These are phyloP conservation scores for Zaprionus ghesquierei DNA, from an alignment of 1,140 invertebrate genomes.

Conservation along the genomic window DNA sequence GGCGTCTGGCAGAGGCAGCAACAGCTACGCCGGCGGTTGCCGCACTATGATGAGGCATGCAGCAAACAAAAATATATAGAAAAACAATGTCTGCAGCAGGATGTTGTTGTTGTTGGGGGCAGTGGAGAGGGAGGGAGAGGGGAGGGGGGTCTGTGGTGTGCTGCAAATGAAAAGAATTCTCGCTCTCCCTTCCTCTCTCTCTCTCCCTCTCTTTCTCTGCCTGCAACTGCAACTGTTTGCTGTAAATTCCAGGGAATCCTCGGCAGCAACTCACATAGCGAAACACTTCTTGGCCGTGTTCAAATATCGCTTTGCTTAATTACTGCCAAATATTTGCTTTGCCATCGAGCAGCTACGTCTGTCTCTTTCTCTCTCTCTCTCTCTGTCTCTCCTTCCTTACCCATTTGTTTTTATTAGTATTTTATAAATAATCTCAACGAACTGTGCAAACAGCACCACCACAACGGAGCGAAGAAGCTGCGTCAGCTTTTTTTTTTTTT, in stretches of 20 bases:
- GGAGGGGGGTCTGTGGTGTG: background rate
- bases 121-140: background rate
- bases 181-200: background rate
- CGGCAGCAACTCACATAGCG: background rate
- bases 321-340: conserved; percentile 23
- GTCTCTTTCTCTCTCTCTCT: background rate
- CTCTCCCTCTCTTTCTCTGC: background rate
- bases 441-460: background rate
- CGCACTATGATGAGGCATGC: conserved; percentile 29
- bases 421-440: background rate
- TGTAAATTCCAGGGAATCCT: background rate
- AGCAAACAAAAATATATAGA: conserved; percentile 28
- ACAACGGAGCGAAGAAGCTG: background rate
- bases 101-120: too few relatives aligned
- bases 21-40: background rate
- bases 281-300: background rate
- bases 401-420: background rate
- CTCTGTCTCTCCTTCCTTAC: background rate
- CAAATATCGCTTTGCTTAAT: conserved; percentile 35
- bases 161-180: background rate
- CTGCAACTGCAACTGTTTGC: background rate
- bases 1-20: background rate
- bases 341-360: background rate
- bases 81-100: conserved; percentile 30
- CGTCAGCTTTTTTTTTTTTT: background rate